Evolutionary conservation across 2,113 vertebrate species (phyloP), one percentile per base, ranked within the genome.

Genomic region (Pterocles orientalis): DNA sequence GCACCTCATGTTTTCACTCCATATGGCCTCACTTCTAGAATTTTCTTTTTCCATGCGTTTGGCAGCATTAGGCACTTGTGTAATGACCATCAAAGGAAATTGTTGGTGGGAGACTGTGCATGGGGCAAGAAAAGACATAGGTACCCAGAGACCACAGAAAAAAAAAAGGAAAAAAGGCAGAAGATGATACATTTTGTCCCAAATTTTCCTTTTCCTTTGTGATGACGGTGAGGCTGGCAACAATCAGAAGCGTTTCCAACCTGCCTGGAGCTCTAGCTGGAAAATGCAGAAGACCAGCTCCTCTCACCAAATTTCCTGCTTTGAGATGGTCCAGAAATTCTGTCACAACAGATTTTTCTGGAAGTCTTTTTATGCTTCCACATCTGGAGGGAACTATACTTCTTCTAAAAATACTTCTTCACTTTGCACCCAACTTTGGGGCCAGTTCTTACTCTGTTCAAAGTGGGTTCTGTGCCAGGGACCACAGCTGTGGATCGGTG

Each of bases 11-110:
- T 56, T 94, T 92, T 94, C 21, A 43, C 65, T 97, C 87, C 57
- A 73, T 80, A 92, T 94, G 92, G 95, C 76, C 94, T 86, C 77
- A 65, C 92, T 90, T 91, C 75, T 96, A 94, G 94, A 96, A 90
- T 92, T 77, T 87, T 92, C 94, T 86, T 68, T 21, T 94, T 97
- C 76, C 50, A 5, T 61, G 50, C 69, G 61, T 95, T 96, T 95
- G 94, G 94, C 97, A 96, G 43, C 0, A 28, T 68, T 66, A 85
- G 39, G 31, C 68, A 25, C 12, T 15, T 0, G 0, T 88, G 90
- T 94, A 91, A 94, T 5, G 34, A 87, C 64, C 75, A 95, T 50
- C 47, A 65, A 90, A 95, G 50, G 48, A 94, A 96, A 68, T 7
- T 41, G 51, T 29, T 65, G 31, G 2, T 71, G 77, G 21, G 2